Conservation (phyloP, 2,797 vertebrate genomes). For the Sebastes matsubarae region DNA sequence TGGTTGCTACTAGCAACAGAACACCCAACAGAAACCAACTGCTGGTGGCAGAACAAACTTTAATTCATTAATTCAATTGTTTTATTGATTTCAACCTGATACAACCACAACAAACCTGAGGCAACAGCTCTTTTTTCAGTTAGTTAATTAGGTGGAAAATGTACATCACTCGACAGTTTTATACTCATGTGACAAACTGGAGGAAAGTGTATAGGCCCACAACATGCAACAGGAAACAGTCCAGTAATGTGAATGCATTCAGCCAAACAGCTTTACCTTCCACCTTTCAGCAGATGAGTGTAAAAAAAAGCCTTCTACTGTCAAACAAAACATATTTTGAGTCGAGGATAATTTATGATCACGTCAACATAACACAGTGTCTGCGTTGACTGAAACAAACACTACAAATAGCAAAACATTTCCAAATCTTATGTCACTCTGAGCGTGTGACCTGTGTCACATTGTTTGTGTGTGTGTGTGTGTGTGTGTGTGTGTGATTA, state of each 20-base stretch:
- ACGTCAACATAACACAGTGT: too few relatives aligned
- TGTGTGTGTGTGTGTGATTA: not conserved
- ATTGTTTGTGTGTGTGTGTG: not conserved
- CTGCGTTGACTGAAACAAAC: not conserved
- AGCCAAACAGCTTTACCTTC: not conserved
- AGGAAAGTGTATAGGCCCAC: not conserved
- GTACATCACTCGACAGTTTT: not conserved
- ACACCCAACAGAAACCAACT: not conserved
- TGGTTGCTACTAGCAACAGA: not conserved
- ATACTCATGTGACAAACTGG: not conserved
- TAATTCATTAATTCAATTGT: not conserved
- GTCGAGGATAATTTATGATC: not conserved
- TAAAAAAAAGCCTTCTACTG: rapidly evolving
- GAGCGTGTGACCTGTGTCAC: slow-evolving; percentile 10
- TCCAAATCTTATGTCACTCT: not conserved
- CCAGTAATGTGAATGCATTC: not conserved
- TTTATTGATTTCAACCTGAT: not conserved
- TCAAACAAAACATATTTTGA: too few relatives aligned
- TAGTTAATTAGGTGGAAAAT: not conserved
- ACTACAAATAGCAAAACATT: not conserved
- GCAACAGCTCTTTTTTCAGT: not conserved
- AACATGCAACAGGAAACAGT: not conserved
- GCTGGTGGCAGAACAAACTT: not conserved
- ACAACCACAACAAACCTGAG: not conserved
- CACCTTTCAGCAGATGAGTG: not conserved